A percentile compares a stretch with the other conserved stretches of the same genome.
Evolutionary conservation across 2,888 invertebrate genomes (phyloP).

Genomic region (Odontomyia ornata): DNA sequence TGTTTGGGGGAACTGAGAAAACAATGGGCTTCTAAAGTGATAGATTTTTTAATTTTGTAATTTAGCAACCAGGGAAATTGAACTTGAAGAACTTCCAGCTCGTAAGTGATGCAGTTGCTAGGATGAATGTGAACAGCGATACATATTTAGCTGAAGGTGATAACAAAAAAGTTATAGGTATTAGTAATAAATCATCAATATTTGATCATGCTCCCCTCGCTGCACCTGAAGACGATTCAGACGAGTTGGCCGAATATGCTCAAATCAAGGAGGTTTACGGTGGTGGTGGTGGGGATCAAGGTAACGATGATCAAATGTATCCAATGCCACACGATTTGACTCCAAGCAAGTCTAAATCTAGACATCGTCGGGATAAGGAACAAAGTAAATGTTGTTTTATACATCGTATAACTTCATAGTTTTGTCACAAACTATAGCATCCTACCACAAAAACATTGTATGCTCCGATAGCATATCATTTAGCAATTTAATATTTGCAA

Average conservation of each 20-base stretch:
- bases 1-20: neutral
- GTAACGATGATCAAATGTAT: conserved; percentile 68
- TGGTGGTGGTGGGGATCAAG: conserved; percentile 66
- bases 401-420: conserved; percentile 19
- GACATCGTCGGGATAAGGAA: conserved; percentile 73
- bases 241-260: conserved; percentile 78
- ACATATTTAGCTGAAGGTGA: conserved; percentile 62
- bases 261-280: conserved; percentile 69
- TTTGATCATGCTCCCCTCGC: conserved; percentile 78
- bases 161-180: conserved; percentile 57
- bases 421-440: neutral
- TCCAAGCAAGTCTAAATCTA: conserved; percentile 68
- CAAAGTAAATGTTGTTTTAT: conserved; percentile 66
- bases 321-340: conserved; percentile 74
- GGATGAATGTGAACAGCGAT: conserved; percentile 72
- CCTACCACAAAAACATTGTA: neutral
- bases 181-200: conserved; percentile 60
- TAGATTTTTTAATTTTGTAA: neutral
- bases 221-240: conserved; percentile 75
- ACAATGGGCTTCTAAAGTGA: neutral
- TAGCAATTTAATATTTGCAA: neutral
- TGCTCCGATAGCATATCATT: no score
- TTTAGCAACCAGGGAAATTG: conserved; percentile 86
- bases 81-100: conserved; percentile 89
- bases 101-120: conserved; percentile 84